phyloP scores from a whole-genome alignment of 2,888 invertebrate genomes.

The Tinea trinotella region DNA sequence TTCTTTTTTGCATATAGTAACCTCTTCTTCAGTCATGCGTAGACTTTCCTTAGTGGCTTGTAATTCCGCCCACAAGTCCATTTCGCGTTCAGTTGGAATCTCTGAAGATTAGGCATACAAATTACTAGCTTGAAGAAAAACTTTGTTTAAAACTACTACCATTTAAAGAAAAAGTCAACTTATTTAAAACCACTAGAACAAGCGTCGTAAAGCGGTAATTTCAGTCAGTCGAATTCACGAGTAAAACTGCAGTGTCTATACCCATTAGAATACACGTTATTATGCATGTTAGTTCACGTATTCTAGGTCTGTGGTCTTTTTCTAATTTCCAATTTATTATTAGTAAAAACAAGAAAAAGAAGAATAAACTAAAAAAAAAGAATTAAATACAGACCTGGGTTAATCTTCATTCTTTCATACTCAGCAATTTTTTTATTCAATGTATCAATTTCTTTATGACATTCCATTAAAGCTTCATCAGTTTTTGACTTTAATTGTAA shows the following conservation, averaged over 20 bases:
- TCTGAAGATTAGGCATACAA: conserved; percentile 32
- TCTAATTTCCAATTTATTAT: too few species aligned
- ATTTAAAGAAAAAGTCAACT: too few species aligned
- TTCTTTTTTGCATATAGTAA: conserved; percentile 48
- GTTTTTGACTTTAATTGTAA: conserved; percentile 34
- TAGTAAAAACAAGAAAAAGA: neutral
- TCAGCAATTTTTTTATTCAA: conserved; percentile 44
- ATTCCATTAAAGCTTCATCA: conserved; percentile 35
- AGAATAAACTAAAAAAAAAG: neutral
- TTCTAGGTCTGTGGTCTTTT: too few species aligned
- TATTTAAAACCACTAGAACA: too few species aligned
- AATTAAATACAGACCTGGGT: conserved; percentile 37
- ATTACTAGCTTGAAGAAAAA: too few species aligned
- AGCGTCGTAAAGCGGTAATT: too few species aligned
- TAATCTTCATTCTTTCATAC: conserved; percentile 44
- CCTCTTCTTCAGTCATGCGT: conserved; percentile 53
- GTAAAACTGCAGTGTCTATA: too few species aligned
- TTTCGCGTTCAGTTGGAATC: conserved; percentile 55
- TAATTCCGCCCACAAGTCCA: conserved; percentile 57
- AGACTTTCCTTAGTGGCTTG: conserved; percentile 59
- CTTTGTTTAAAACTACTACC: too few species aligned
- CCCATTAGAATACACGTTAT: too few species aligned
- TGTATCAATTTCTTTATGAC: conserved; percentile 37
- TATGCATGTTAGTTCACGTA: too few species aligned
- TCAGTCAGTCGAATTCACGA: too few species aligned